Evolutionary conservation across 2,113 vertebrate species (phyloP), one percentile per base, ranked within the genome.

Genomic region (Rhineura floridana): DNA sequence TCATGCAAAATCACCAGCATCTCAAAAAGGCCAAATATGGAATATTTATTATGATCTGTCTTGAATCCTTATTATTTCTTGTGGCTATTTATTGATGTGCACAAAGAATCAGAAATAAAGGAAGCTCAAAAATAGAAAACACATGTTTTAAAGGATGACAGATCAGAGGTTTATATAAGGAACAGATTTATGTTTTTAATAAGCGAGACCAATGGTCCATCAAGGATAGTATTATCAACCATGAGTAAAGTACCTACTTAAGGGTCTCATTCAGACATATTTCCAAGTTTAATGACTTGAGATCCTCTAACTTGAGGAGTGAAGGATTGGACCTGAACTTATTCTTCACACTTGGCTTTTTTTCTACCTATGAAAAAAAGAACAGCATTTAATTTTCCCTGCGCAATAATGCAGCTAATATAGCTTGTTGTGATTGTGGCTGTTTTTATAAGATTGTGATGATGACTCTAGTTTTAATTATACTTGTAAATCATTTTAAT

Each of bases 91-190:
- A 80, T 67, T 90, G 76, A 72, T 25, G 84, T 46, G 67, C 89
- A 46, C 30, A 82, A 9, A 83, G 55, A 87, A 87, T 1, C 59
- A 36, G 50, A 90, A 90, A 87, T 28, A 0, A 30, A 63, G n/a
- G 88, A 59, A 75, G 2, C 46, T 83, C 19, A 90, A 89, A 78
- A 81, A 87, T 82, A 82, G 50, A 91, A 81, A 72, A 13, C 77
- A 76, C 2, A 4, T 10, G 48, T 84, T 84, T 88, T 36, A 5
- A 19, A 73, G 69, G 28, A n/a, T n/a, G n/a, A n/a, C n/a, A n/a
- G n/a, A 83, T n/a, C 48, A 28, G n/a, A 42, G n/a, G 48, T 28
- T 72, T 84, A 39, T 84, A n/a, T n/a, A n/a, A n/a, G n/a, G n/a
- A n/a, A n/a, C 5, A n/a, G 42, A 42, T 30, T 0, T 39, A 1